Evolutionary conservation across 1,140 invertebrate genomes (phyloP), one percentile per base, ranked within the genome.

Genomic region (Neoseiulus cucumeris): DNA sequence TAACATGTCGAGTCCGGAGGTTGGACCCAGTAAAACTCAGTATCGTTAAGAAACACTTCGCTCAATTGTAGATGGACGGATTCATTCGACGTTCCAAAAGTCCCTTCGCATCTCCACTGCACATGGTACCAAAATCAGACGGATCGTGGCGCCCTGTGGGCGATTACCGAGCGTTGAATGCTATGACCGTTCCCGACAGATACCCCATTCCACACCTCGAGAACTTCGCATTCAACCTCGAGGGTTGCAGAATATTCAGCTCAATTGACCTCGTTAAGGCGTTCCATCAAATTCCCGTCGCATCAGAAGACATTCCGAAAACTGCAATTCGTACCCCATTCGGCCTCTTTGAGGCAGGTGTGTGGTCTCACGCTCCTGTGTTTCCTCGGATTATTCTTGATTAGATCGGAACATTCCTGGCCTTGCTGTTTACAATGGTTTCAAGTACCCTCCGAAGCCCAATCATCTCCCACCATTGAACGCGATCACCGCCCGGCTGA

Each of bases 81-180:
- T 73, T 75, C n/a, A 70, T 72, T 25, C 68, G 73, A 7, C 73
- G 70, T 1, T 76, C 75, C 0, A 72, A 71, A n/a, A 73, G 72
- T 65, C 65, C 74, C 25, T 81, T 77, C 77, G 71, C 76, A 17
- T 75, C 73, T 4, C 75, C 76, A 20, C 65, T 79, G 2, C 74
- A 77, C 66, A 70, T 80, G 55, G 75, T 76, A 0, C 69, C 68
- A 7, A 80, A 80, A 65, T 69, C 71, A 64, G 69, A 73, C 66
- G 74, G 72, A 6, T 65, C 66, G 7, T 76, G 71, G 68, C 66
- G 79, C 29, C 69, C 73, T 0, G 76, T 73, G 66, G 75, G 77
- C 0, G 78, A 80, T 69, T 81, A 77, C 66, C 68, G 75, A 4
- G 44, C 64, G 17, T 66, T 80, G 0, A 81, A 80, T 68, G 44